A percentile compares a stretch with the other conserved stretches of the same genome.
These are phyloP conservation scores for Megaceryle maxima DNA, from an alignment of 2,113 vertebrate genomes.

Conservation along the genomic window DNA sequence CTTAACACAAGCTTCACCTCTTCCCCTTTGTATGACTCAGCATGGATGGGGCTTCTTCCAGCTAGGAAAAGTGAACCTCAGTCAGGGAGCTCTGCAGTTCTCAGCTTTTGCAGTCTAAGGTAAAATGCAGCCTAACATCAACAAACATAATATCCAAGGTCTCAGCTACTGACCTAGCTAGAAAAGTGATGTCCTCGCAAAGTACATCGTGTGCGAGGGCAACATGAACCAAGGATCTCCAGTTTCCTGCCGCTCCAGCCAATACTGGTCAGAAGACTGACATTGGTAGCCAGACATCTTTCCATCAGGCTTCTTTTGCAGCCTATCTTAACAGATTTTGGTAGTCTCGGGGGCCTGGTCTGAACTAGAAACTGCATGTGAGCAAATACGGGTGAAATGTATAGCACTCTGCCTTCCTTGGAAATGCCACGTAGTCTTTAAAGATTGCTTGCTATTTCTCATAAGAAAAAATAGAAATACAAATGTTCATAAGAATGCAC, in stretches of 20 bases:
- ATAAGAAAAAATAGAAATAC: not conserved
- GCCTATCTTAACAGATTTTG: not conserved
- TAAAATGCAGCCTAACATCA: not conserved
- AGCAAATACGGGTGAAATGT: not conserved
- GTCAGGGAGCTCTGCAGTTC: not conserved
- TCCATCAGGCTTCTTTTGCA: not conserved
- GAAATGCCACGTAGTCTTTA: not conserved
- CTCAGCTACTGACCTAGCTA: not conserved
- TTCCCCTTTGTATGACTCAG: not conserved
- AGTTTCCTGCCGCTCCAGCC: not conserved
- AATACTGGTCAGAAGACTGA: not conserved
- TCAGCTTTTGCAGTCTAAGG: constrained; percentile 21
- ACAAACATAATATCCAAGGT: not conserved
- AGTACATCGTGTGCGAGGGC: not conserved
- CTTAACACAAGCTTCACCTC: not conserved
- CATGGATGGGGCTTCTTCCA: not conserved
- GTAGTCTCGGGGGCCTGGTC: not conserved
- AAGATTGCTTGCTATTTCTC: not conserved
- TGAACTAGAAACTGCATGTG: not conserved
- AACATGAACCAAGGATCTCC: rapidly evolving
- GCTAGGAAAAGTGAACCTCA: constrained; percentile 9
- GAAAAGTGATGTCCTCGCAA: not conserved
- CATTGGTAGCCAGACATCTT: not conserved
- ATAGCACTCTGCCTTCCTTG: not conserved
- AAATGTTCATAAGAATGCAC: not conserved